Percentiles rank a stretch among this genome's conserved stretches.
phyloP scores from a whole-genome alignment of 2,113 vertebrate genomes.

The Eublepharis macularius region DNA sequence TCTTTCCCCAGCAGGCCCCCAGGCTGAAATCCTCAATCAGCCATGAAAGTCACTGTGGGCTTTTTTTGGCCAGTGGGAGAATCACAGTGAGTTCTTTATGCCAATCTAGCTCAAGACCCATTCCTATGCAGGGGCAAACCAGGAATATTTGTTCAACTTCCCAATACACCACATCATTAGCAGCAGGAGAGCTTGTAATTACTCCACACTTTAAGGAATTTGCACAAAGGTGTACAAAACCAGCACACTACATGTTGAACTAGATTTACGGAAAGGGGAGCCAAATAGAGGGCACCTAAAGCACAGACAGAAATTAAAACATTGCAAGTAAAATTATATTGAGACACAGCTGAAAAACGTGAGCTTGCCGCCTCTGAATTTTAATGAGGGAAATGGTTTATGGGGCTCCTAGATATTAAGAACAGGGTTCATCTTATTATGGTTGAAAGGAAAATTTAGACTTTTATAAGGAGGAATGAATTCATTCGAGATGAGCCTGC shows the following conservation, averaged over 20 bases:
- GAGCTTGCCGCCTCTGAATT: background rate
- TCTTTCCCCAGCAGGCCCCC: background rate
- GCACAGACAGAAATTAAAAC: background rate
- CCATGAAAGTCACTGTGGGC: no score
- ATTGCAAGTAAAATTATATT: background rate
- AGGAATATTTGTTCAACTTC: background rate
- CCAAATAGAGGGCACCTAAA: background rate
- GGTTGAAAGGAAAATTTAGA: background rate
- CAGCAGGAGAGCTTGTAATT: background rate
- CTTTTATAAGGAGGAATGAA: background rate
- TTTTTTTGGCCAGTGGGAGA: no score
- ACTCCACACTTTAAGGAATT: background rate
- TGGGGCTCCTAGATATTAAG: background rate
- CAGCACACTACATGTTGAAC: background rate
- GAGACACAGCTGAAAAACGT: background rate
- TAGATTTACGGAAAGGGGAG: background rate
- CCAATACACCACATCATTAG: background rate
- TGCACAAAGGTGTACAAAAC: background rate
- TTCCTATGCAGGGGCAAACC: background rate
- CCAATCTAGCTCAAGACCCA: no score
- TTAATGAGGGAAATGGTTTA: slow-evolving; percentile 1
- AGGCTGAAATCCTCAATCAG: no score
- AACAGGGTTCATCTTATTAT: background rate
- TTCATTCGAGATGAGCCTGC: background rate
- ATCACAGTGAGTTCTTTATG: no score